Evolutionary conservation across 2,797 vertebrate species (phyloP), one percentile per base, ranked within the genome.

Genomic region (Anomalospiza imberbis): DNA sequence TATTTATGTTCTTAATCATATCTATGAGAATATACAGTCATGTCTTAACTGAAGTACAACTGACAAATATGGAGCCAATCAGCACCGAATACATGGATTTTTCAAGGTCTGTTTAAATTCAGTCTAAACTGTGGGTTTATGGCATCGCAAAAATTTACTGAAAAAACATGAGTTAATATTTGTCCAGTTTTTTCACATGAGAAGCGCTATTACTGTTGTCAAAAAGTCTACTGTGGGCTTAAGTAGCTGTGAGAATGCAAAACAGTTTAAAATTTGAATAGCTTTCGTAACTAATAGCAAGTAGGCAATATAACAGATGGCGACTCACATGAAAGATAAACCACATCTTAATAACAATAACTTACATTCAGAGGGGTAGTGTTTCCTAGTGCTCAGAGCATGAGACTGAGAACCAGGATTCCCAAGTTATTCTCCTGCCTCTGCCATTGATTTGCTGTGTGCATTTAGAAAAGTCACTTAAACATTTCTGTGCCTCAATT

Each of bases 61-160:
- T 65, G 85, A 79, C 77, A 91, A 85, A 66, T 36, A 90, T 2
- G 38, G 77, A 87, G 79, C 53, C 57, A 90, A 91, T 60, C 83
- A 47, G 53, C 65, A 81, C 15, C 0, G 1, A 84, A 76, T 61
- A 86, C 4, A 7, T n/a, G 54, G 77, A 84, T 51, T 95, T 96
- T 91, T 87, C 85, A 85, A 93, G 38, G 34, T 82, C 88, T 87
- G 50, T 86, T 96, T 87, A 85, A 96, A 95, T 67, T 57, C 42
- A 87, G 88, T 74, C 88, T 88, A 76, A 95, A 91, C 89, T 89
- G 76, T 93, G 94, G 95, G 91, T 91, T 95, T 93, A 88, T 85
- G 93, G 94, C 91, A 97, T 96, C 4, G 12, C 92, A 97, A 96
- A 93, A 97, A 97, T 97, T 95, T 94, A 95, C 93, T 67, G 91